A percentile compares a stretch with the other conserved stretches of the same genome.
phyloP scores from a whole-genome alignment of 2,113 vertebrate species.

The Manacus vitellinus region DNA sequence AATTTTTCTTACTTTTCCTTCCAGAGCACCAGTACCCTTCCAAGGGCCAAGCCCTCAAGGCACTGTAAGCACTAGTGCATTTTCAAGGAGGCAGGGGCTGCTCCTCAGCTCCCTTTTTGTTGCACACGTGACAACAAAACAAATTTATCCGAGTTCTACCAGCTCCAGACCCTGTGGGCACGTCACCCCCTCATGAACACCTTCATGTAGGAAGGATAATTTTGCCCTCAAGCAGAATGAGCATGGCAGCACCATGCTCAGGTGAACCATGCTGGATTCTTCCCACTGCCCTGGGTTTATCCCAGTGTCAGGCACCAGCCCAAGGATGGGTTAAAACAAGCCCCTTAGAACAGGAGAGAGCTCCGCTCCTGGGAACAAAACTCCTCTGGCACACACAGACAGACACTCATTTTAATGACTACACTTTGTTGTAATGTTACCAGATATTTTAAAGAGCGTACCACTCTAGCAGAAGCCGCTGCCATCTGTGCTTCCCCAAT shows the following conservation, averaged over 20 bases:
- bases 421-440: slow-evolving; percentile 37
- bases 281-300: fast-evolving
- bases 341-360: not conserved
- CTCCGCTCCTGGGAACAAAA: not conserved
- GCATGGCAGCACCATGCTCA: not conserved
- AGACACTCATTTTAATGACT: slow-evolving; percentile 58
- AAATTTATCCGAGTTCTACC: not conserved
- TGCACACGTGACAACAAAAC: fast-evolving
- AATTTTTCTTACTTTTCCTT: not conserved
- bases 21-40: not conserved
- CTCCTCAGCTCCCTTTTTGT: not conserved
- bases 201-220: not conserved
- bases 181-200: not conserved
- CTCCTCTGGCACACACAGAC: not conserved
- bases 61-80: fast-evolving
- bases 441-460: slow-evolving; percentile 62
- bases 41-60: not conserved
- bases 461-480: slow-evolving; percentile 55
- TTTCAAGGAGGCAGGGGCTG: not conserved
- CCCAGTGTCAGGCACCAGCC: not conserved
- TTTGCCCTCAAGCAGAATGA: not conserved
- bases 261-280: fast-evolving
- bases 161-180: not conserved
- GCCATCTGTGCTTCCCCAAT: slow-evolving; percentile 75
- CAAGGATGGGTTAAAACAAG: not conserved